Evolutionary conservation across 2,888 invertebrate genomes (phyloP).

Genomic region (Leptinotarsa rubiginosa): DNA sequence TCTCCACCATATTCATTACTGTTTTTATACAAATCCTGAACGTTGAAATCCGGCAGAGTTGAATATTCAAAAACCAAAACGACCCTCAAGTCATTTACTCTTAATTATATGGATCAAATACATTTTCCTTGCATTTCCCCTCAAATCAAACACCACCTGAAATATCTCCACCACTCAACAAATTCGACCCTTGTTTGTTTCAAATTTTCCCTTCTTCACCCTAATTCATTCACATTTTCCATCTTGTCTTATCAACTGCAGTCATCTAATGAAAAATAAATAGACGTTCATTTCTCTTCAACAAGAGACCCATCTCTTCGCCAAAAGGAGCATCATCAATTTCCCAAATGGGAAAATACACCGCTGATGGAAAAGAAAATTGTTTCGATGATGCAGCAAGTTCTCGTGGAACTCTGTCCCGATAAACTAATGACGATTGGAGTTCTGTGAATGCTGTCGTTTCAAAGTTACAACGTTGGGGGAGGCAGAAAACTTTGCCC

Average conservation of each 20-base stretch:
- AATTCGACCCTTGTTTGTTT: not conserved
- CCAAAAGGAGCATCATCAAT: conserved; percentile 39
- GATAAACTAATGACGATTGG: conserved; percentile 6
- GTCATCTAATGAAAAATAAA: conserved; percentile 37
- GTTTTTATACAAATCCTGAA: too few relatives aligned
- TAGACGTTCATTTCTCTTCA: conserved; percentile 30
- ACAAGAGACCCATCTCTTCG: conserved; percentile 31
- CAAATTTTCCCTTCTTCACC: not conserved
- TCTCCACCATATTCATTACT: too few relatives aligned
- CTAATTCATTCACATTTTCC: not conserved
- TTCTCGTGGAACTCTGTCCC: conserved; percentile 23
- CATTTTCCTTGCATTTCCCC: not conserved
- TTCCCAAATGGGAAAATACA: conserved; percentile 40
- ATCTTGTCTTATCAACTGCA: not conserved
- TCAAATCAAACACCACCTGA: not conserved
- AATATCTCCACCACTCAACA: not conserved
- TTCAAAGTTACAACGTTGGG: not conserved
- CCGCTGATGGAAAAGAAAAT: conserved; percentile 43
- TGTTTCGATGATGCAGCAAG: conserved; percentile 44
- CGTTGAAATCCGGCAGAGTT: too few relatives aligned
- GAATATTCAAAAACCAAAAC: too few relatives aligned
- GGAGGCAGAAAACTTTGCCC: too few relatives aligned
- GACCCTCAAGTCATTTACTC: too few relatives aligned
- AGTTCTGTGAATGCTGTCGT: not conserved
- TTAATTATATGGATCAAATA: too few relatives aligned